Evolutionary conservation across 2,797 vertebrate genomes (phyloP).

Genomic region (Semotilus atromaculatus): DNA sequence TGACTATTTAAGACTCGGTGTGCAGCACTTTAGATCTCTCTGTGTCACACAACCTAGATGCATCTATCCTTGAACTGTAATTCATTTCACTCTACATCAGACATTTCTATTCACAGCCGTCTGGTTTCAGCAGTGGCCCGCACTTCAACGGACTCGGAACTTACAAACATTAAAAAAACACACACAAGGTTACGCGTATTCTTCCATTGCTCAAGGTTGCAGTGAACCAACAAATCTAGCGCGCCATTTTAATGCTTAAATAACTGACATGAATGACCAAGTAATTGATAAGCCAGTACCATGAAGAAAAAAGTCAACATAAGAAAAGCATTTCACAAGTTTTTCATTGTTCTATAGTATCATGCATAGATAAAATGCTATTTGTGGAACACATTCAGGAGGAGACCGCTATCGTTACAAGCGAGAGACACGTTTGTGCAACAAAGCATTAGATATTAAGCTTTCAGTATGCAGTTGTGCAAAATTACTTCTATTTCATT

Average conservation of each 20-base stretch:
- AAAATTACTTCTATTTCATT: slow-evolving; percentile 13
- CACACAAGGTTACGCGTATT: background rate
- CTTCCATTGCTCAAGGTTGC: background rate
- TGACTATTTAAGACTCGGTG: slow-evolving; percentile 50
- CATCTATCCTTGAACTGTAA: slow-evolving; percentile 4
- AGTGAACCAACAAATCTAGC: background rate
- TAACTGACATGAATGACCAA: background rate
- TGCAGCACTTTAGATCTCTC: slow-evolving; percentile 40
- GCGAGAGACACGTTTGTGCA: background rate
- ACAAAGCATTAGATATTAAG: slow-evolving; percentile 33
- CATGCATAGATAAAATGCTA: slow-evolving; percentile 32
- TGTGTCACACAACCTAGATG: slow-evolving; percentile 14
- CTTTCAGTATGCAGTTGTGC: slow-evolving; percentile 12
- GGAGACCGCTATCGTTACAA: slow-evolving; percentile 36
- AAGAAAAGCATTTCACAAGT: background rate
- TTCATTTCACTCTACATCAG: slow-evolving; percentile 1
- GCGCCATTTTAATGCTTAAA: slow-evolving; percentile 24
- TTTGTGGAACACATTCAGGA: slow-evolving; percentile 2
- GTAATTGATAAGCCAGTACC: slow-evolving; percentile 5
- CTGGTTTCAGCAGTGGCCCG: slow-evolving; percentile 21
- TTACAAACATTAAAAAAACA: background rate
- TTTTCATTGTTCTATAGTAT: slow-evolving; percentile 17
- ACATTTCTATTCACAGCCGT: slow-evolving; percentile 11
- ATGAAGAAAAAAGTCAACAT: background rate
- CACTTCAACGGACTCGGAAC: slow-evolving; percentile 5